Conservation (phyloP, 2,113 vertebrate species). For the Tupaia tana region DNA sequence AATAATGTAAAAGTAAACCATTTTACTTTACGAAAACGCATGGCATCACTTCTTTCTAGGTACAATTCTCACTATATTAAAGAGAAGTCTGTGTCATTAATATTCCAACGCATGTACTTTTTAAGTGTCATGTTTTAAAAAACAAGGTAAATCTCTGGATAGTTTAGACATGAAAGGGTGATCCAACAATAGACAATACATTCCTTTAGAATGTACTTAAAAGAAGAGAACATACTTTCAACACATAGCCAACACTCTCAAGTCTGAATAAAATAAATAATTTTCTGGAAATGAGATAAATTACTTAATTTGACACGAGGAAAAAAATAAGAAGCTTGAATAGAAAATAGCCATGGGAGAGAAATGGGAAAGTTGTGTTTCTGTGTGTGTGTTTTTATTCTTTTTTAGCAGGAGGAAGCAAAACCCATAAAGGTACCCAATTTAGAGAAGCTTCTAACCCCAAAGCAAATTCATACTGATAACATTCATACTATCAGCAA, state of each 20-base stretch:
- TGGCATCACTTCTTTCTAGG: not conserved
- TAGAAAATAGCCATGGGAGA: not conserved
- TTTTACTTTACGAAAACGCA: not conserved
- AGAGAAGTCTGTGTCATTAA: not conserved
- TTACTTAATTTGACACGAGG: not conserved
- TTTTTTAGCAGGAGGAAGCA: constrained; percentile 31
- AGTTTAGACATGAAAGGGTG: not conserved
- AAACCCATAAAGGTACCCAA: not conserved
- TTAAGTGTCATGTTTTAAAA: not conserved
- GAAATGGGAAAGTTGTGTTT: not conserved
- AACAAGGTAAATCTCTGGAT: not conserved
- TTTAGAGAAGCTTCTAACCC: not conserved
- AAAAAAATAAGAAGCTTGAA: not conserved
- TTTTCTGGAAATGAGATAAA: constrained; percentile 37
- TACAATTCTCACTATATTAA: not conserved
- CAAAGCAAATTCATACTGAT: not conserved
- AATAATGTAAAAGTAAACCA: not conserved
- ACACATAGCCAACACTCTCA: not conserved
- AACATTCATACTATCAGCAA: constrained; percentile 14
- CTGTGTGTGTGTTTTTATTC: not conserved
- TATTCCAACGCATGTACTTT: not conserved
- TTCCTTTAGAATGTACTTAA: not conserved
- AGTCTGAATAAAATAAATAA: constrained; percentile 43
- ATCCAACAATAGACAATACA: not conserved
- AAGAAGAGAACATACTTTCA: not conserved